phyloP scores from a whole-genome alignment of 2,113 vertebrate species.

The Prionailurus viverrinus region DNA sequence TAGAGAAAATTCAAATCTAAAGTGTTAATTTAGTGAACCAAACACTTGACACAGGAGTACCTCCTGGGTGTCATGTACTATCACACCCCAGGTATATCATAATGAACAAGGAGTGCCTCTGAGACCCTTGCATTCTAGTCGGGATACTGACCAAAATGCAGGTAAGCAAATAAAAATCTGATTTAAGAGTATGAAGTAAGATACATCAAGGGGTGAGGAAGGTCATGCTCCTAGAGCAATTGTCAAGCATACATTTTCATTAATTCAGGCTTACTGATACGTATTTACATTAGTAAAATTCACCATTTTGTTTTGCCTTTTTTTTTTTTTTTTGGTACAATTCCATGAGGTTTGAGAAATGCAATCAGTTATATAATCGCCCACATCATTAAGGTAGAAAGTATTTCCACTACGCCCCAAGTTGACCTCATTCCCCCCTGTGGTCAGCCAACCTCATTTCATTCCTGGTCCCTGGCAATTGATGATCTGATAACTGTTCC shows the following conservation, averaged over 20 bases:
- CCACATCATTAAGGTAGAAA: not conserved
- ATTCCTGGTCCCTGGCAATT: not conserved
- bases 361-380: not conserved
- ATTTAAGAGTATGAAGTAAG: not conserved
- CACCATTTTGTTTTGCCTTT: not conserved
- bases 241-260: not conserved
- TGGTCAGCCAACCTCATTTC: not conserved
- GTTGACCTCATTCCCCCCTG: too few relatives aligned
- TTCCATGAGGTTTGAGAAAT: not conserved
- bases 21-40: not conserved
- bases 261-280: not conserved
- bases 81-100: not conserved
- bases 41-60: not conserved
- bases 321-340: not conserved
- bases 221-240: not conserved
- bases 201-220: not conserved
- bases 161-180: not conserved
- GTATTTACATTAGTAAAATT: not conserved
- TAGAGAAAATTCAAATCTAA: not conserved
- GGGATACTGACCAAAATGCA: not conserved
- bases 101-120: not conserved
- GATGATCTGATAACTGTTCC: not conserved
- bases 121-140: not conserved
- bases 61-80: not conserved
- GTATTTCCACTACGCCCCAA: not conserved